Conservation (phyloP, 1,140 invertebrate genomes). For the Meloidogyne floridensis region DNA sequence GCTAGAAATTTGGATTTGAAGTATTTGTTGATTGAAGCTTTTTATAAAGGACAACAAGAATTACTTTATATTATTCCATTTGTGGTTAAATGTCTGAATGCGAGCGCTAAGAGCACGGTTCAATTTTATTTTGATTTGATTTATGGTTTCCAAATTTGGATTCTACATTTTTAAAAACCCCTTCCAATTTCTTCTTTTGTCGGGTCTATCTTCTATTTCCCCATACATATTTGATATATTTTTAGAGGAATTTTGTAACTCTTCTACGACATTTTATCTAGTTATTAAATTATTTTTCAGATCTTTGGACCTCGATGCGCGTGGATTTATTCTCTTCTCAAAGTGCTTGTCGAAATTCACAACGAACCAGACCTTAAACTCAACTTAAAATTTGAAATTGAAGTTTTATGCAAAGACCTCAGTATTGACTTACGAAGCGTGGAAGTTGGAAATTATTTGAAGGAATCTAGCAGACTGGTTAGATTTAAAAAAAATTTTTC, state of each 20-base stretch:
- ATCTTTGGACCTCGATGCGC: conserved; percentile 96
- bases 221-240: too few relatives aligned
- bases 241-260: background rate
- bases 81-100: conserved; percentile 97
- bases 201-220: too few relatives aligned
- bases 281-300: conserved; percentile 49
- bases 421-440: conserved; percentile 80
- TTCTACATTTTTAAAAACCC: too few relatives aligned
- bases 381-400: conserved; percentile 97
- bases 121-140: conserved; percentile 25
- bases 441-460: conserved; percentile 55
- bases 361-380: conserved; percentile 90
- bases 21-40: conserved; percentile 91
- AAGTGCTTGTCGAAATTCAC: conserved; percentile 91
- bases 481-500: background rate
- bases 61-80: conserved; percentile 98
- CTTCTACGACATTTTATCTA: too few relatives aligned
- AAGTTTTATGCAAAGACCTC: conserved; percentile 94
- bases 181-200: too few relatives aligned
- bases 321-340: conserved; percentile 97
- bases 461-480: conserved; percentile 62
- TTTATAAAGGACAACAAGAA: conserved; percentile 94
- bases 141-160: background rate
- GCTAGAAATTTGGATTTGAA: conserved; percentile 85
- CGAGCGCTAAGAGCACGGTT: conserved; percentile 85